Base-by-base conservation (phyloP, 2,797 vertebrate species). In the Dipus sagitta region DNA sequence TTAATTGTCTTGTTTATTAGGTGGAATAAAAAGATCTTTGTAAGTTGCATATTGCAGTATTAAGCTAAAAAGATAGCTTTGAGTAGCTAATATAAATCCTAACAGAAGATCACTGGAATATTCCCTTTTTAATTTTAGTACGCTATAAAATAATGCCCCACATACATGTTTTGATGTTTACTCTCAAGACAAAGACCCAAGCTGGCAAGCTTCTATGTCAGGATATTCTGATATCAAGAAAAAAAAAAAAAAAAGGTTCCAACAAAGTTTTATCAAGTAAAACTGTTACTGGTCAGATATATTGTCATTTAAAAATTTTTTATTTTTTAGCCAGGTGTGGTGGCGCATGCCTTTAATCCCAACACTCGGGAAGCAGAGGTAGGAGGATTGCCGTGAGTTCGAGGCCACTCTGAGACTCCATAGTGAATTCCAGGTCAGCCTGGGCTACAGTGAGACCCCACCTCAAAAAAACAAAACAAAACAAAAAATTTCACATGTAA, bases 11-110 rank as follows among this genome's bases (percentile, higher is more conserved):
- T 64, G 38, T 30, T 6, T n/a, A 14, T 70, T 86, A 88, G 28
- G 26, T 86, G 64, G 84, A 52, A 62, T 34, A 71, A 75, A 90
- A 84, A 58, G 32, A 17, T 93, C 52, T 60, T 85, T 84, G 2
- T 68, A 93, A 87, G 20, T 13, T 81, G 20, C 42, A 89, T 38
- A 82, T 14, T 82, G 4, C 12, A 94, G 24, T 70, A 89, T 87
- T 38, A 96, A 93, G 60, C 60, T 86, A 88, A 88, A 91, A 9
- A 87, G 9, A 92, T 64, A 54, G 79, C 20, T 58, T 74, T 60
- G 86, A 86, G 47, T 72, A 34, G n/a, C 24, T 85, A 87, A 70
- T 12, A 81, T 32, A 68, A 84, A 14, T 75, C 93, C 24, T 85
- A 89, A 85, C 23, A 82, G 65, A 64, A 87, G 20, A 86, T 92